Evolutionary conservation across 2,888 invertebrate species (phyloP).

Genomic region (Lordiphosa fenestrarum): DNA sequence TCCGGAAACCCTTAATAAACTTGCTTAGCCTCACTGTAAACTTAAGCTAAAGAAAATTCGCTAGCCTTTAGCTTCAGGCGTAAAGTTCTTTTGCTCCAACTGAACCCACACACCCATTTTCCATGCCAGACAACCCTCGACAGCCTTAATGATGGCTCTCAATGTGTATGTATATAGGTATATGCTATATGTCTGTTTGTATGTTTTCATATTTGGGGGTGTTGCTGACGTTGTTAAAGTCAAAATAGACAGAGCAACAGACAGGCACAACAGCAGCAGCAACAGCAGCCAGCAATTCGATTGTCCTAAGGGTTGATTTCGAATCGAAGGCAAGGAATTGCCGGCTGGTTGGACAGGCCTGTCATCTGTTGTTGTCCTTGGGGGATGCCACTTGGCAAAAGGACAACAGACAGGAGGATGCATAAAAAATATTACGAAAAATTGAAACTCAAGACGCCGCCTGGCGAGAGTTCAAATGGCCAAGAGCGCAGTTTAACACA

Average conservation of each 20-base stretch:
- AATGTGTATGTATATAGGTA: slow-evolving; percentile 3
- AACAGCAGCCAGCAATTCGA: slow-evolving; percentile 31
- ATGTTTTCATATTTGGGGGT: slow-evolving; percentile 52
- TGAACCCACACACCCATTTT: slow-evolving; percentile 23
- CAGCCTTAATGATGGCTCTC: slow-evolving; percentile 63
- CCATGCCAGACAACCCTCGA: slow-evolving; percentile 59
- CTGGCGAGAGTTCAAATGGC: slow-evolving; percentile 36
- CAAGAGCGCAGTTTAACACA: slow-evolving; percentile 25
- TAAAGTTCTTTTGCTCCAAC: slow-evolving; percentile 5
- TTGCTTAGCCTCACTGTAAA: too few relatives aligned
- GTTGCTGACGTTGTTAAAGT: slow-evolving; percentile 73
- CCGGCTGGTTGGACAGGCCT: slow-evolving; percentile 12
- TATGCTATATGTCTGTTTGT: slow-evolving; percentile 13
- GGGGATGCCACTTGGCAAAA: slow-evolving; percentile 33
- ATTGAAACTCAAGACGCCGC: slow-evolving; percentile 58
- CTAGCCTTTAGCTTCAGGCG: too few relatives aligned
- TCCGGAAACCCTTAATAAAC: too few relatives aligned
- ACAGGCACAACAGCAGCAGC: slow-evolving; percentile 18
- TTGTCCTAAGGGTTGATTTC: slow-evolving; percentile 60
- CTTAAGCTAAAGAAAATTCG: too few relatives aligned
- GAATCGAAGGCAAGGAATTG: slow-evolving; percentile 10
- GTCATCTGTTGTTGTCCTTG: slow-evolving; percentile 31
- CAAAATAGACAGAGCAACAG: slow-evolving; percentile 54
- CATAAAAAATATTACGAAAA: slow-evolving; percentile 47
- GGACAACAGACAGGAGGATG: slow-evolving; percentile 36